Percentiles rank a stretch among this genome's conserved stretches.
phyloP scores from a whole-genome alignment of 1,140 invertebrate genomes.

The Lerema accius region DNA sequence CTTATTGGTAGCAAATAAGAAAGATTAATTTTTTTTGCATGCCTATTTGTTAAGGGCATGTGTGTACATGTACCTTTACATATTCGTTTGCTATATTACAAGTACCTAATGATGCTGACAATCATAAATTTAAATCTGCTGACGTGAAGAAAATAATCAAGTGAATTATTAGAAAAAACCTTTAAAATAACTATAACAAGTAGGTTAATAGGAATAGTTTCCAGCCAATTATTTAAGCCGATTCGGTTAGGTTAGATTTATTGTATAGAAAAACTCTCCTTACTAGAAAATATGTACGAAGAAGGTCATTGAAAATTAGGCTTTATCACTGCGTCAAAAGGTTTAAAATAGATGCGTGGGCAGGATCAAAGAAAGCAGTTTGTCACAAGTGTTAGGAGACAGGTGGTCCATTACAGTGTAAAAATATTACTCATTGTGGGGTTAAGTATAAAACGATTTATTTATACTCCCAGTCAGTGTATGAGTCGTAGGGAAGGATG shows the following conservation, averaged over 20 bases:
- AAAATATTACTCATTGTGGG: conserved; percentile 35
- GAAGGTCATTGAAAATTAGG: neutral
- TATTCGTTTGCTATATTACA: too few relatives aligned
- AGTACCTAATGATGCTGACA: neutral
- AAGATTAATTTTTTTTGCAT: too few relatives aligned
- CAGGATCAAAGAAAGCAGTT: conserved; percentile 40
- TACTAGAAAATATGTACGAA: conserved; percentile 1
- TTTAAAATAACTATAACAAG: conserved; percentile 13
- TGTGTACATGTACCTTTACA: too few relatives aligned
- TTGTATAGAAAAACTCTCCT: conserved; percentile 23
- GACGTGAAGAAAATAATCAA: conserved; percentile 6
- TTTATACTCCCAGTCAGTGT: conserved; percentile 12
- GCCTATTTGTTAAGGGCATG: too few relatives aligned
- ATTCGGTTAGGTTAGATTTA: conserved; percentile 26
- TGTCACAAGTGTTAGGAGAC: conserved; percentile 44
- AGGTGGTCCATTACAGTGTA: conserved; percentile 24
- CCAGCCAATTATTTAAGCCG: conserved; percentile 21
- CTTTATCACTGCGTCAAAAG: conserved; percentile 1
- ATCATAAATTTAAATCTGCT: neutral
- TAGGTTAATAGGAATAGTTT: conserved; percentile 27
- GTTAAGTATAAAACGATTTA: conserved; percentile 29
- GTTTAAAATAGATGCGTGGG: neutral
- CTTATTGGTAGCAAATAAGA: too few relatives aligned
- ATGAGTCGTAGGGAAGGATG: neutral
- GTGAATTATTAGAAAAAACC: conserved; percentile 6